These are phyloP conservation scores for Clostera curtula DNA, from an alignment of 2,888 invertebrate genomes.

Conservation along the genomic window DNA sequence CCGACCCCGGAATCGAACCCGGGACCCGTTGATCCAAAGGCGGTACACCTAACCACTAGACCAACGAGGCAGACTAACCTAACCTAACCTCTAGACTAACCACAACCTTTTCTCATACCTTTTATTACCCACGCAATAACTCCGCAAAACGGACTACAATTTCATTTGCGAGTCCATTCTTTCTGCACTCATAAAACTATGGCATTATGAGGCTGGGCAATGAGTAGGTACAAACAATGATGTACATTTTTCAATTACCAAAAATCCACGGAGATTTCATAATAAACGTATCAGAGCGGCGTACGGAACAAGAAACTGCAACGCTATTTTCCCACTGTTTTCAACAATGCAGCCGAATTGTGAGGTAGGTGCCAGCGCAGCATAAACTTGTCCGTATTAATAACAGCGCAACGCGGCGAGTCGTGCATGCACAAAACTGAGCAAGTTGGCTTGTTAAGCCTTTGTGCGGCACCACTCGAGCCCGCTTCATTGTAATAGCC, in stretches of 20 bases:
- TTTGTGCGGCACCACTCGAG: conserved; percentile 34
- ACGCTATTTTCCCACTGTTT: conserved; percentile 24
- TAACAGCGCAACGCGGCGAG: conserved; percentile 41
- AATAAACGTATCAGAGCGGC: conserved; percentile 19
- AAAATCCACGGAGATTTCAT: conserved; percentile 13
- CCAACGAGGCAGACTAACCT: too few relatives aligned
- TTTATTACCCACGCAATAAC: too few relatives aligned
- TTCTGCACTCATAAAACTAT: too few relatives aligned
- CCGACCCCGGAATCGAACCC: too few relatives aligned
- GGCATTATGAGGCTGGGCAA: too few relatives aligned
- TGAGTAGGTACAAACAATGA: too few relatives aligned
- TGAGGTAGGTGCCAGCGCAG: conserved; percentile 33
- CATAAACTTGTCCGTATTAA: conserved; percentile 45
- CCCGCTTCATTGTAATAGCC: conserved; percentile 17
- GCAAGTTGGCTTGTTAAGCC: conserved; percentile 52
- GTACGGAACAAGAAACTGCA: conserved; percentile 27
- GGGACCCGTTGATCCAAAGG: too few relatives aligned
- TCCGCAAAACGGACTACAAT: too few relatives aligned
- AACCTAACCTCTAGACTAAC: too few relatives aligned
- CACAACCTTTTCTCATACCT: too few relatives aligned
- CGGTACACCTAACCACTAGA: too few relatives aligned
- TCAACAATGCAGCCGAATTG: conserved; percentile 39
- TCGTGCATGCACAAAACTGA: conserved; percentile 42
- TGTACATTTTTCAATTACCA: conserved; percentile 10
- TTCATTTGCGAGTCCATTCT: too few relatives aligned